Base-by-base conservation (phyloP, 2,113 vertebrate genomes). In the Ceratotherium simum region DNA sequence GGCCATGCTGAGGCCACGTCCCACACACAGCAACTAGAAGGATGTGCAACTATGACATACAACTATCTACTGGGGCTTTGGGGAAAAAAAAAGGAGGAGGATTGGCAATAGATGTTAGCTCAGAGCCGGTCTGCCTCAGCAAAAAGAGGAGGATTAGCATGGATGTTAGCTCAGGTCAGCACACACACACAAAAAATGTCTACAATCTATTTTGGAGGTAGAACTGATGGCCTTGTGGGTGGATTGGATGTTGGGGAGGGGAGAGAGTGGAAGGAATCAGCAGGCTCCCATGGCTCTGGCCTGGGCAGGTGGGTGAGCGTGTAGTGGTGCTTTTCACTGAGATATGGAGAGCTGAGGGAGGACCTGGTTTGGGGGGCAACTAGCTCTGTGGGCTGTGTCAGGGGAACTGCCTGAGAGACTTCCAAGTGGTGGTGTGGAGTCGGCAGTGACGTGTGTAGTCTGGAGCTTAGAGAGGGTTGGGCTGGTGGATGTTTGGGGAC, bases 391-490 rank as follows among this genome's bases (percentile, higher is more conserved):
- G 65, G 39, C 56, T 76, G 2, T 90, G 39, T 76, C 10, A 20
- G 11, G 46, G 33, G 36, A n/a, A 54, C 85, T 83, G n/a, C 23
- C 85, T 64, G 51, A 65, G 46, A 51, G 69, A 46, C 33, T 42
- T 72, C 31, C 23, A 6, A 33, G 20, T 27, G 0, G 0, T 33
- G 14, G 6, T 16, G n/a, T 67, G 48, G 76, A 1, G 56, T 48
- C 2, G 3, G 7, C 92, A 67, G 51, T 56, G 90, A 17, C 8
- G 3, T 76, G 18, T 81, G 21, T 21, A 60, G 33, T 39, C 56
- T 79, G 18, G 65, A 20, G 42, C 31, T 94, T 23, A 69, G 33
- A 51, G 65, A 89, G n/a, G 23, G 23, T 8, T 33, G 62, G 56
- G 23, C 23, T 70, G 20, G 48, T 62, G n/a, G 31, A 20, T 56